phyloP scores from a whole-genome alignment of 2,888 invertebrate species.

The Tiliacea aurago region DNA sequence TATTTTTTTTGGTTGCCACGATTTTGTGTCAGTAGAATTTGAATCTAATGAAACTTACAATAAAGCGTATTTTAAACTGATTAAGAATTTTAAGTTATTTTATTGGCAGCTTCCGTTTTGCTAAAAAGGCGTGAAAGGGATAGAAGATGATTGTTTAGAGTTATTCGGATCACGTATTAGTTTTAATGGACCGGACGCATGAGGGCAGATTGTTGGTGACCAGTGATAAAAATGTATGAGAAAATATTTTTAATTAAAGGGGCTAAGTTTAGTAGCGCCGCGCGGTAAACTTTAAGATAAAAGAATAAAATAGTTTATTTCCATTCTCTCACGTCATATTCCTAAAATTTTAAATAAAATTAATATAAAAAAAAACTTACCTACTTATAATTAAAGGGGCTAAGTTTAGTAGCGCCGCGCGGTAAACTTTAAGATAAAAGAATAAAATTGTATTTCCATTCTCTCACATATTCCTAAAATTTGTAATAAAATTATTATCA shows the following conservation, averaged over 20 bases:
- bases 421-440: background rate
- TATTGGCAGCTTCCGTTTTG: slow-evolving; percentile 76
- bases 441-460: background rate
- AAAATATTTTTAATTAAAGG: slow-evolving; percentile 66
- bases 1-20: slow-evolving; percentile 25
- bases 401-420: no score
- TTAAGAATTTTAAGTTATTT: background rate
- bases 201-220: slow-evolving; percentile 82
- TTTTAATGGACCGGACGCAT: slow-evolving; percentile 82
- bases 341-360: background rate
- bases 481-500: no score
- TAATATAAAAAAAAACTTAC: background rate
- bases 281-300: no score
- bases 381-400: slow-evolving; percentile 44
- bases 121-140: slow-evolving; percentile 73
- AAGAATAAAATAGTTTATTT: background rate
- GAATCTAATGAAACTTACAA: fast-evolving
- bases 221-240: slow-evolving; percentile 73
- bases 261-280: no score
- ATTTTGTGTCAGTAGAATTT: background rate
- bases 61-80: slow-evolving; percentile 38
- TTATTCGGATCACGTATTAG: slow-evolving; percentile 77
- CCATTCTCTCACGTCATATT: no score
- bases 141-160: slow-evolving; percentile 74
- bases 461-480: background rate